Conservation (phyloP, 2,797 vertebrate genomes). For the Sorex maritimensis region DNA sequence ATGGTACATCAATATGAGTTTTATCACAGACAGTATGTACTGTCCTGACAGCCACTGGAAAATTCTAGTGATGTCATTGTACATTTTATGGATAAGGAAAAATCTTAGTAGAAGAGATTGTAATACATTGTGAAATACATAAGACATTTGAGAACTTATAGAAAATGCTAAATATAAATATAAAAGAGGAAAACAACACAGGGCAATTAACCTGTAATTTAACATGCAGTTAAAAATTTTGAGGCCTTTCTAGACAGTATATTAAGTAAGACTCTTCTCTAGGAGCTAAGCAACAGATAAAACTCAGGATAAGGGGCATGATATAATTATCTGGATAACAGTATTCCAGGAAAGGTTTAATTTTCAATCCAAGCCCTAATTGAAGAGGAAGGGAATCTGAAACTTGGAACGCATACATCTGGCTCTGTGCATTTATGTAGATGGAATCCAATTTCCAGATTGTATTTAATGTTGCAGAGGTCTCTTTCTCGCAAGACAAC, state of each 20-base stretch:
- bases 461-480: neutral
- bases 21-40: no score
- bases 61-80: neutral
- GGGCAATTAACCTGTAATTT: slow-evolving; percentile 35
- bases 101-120: neutral
- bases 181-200: neutral
- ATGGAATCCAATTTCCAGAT: neutral
- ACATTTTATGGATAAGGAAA: neutral
- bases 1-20: no score
- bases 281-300: slow-evolving; percentile 26
- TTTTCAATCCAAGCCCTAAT: neutral
- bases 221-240: slow-evolving; percentile 26
- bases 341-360: slow-evolving; percentile 51
- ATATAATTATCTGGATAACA: neutral
- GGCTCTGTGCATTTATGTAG: neutral
- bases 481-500: neutral
- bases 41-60: neutral
- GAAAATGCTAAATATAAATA: slow-evolving; percentile 10
- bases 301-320: neutral
- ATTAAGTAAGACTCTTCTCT: slow-evolving; percentile 2
- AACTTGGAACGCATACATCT: neutral
- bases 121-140: neutral
- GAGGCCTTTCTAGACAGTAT: slow-evolving; percentile 8
- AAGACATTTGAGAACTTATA: neutral
- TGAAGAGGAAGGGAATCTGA: neutral